phyloP scores from a whole-genome alignment of 2,113 vertebrate genomes.

The Asarcornis scutulata region DNA sequence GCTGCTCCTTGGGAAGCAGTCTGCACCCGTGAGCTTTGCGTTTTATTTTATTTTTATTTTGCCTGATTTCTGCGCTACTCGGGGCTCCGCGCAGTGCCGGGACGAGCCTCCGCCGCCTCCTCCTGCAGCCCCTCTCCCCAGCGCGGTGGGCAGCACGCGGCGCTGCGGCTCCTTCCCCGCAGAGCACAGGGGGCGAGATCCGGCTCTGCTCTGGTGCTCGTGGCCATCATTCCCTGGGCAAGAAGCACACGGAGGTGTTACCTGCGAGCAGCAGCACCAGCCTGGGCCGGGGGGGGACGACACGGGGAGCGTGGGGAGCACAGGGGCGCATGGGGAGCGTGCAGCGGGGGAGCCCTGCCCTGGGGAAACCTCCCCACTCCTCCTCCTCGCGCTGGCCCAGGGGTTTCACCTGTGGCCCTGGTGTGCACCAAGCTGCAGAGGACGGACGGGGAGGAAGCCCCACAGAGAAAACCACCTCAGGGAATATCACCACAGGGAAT shows the following conservation, averaged over 20 bases:
- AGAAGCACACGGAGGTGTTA: background rate
- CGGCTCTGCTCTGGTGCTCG: background rate
- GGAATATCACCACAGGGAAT: no score
- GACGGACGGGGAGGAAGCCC: background rate
- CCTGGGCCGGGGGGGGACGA: background rate
- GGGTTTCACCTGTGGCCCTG: background rate
- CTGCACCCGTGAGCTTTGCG: background rate
- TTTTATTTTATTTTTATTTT: background rate
- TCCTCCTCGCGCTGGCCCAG: background rate
- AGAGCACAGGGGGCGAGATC: background rate
- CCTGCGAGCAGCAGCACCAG: background rate
- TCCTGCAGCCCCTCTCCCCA: background rate
- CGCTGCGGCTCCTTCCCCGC: background rate
- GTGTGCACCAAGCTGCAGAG: background rate
- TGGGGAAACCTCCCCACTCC: background rate
- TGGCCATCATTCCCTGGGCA: background rate
- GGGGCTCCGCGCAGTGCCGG: rapidly evolving
- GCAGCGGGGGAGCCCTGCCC: background rate
- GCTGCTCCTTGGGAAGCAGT: background rate
- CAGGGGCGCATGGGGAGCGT: background rate
- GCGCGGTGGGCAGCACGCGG: background rate
- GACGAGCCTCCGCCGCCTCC: background rate
- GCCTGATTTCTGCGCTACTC: rapidly evolving
- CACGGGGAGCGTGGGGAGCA: background rate
- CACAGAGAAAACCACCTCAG: no score